Evolutionary conservation across 2,888 invertebrate species (phyloP).

Genomic region (Machimus atricapillus): DNA sequence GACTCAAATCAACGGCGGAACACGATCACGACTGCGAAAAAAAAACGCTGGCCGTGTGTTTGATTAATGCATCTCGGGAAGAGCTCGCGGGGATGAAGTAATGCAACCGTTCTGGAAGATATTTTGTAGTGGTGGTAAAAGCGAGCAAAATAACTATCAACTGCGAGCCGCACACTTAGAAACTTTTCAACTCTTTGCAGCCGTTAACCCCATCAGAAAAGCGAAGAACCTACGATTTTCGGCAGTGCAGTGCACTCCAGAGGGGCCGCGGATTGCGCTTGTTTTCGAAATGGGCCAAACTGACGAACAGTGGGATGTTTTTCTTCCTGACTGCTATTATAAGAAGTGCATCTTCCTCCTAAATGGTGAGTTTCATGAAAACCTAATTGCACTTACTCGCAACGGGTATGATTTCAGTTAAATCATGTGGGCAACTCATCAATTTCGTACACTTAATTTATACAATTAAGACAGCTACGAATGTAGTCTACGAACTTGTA

Average conservation of each 20-base stretch:
- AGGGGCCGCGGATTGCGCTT: neutral
- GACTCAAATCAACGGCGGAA: neutral
- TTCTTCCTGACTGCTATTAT: neutral
- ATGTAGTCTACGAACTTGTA: neutral
- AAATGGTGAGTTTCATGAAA: neutral
- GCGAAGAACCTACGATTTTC: neutral
- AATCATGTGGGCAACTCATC: neutral
- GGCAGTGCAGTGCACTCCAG: neutral
- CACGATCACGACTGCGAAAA: neutral
- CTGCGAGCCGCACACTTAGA: neutral
- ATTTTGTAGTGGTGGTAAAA: neutral
- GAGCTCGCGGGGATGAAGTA: neutral
- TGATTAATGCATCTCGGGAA: conserved; percentile 23
- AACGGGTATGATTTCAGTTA: neutral
- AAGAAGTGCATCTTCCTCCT: neutral
- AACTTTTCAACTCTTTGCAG: neutral
- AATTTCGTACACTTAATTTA: neutral
- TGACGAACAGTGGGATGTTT: neutral
- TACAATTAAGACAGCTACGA: neutral
- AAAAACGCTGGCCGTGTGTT: neutral
- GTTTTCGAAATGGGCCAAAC: neutral
- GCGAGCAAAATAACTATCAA: neutral
- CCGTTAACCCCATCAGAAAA: conserved; percentile 24
- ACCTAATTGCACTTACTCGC: neutral
- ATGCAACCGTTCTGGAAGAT: neutral